phyloP scores from a whole-genome alignment of 2,113 vertebrate genomes.

The Rutilus rutilus region DNA sequence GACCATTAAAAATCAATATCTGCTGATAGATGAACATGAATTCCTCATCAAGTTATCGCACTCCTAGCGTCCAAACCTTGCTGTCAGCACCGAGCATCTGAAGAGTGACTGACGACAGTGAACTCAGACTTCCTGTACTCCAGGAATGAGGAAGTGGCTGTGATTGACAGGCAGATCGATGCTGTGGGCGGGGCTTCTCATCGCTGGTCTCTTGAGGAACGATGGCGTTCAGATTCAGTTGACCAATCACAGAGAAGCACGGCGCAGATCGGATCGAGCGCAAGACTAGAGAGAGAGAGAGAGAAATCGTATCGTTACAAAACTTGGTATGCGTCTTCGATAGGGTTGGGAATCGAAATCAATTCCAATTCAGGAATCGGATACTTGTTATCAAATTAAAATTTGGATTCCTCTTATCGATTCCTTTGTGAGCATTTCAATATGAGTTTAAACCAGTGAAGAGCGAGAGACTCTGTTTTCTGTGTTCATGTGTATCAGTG shows the following conservation, averaged over 20 bases:
- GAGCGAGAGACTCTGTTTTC: too few species aligned
- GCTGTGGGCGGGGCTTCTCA: neutral
- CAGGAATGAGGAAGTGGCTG: slow-evolving; percentile 69
- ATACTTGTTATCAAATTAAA: too few species aligned
- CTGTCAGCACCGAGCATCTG: slow-evolving; percentile 39
- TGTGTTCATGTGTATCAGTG: too few species aligned
- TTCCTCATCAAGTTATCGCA: slow-evolving; percentile 47
- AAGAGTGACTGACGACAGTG: slow-evolving; percentile 30
- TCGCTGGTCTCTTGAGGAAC: slow-evolving; percentile 37
- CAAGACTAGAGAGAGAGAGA: slow-evolving; percentile 47
- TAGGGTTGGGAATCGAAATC: too few species aligned
- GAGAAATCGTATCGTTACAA: neutral
- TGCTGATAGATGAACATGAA: neutral
- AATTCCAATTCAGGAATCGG: too few species aligned
- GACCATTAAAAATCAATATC: too few species aligned
- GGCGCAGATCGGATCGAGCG: slow-evolving; percentile 76
- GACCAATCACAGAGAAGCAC: slow-evolving; percentile 63
- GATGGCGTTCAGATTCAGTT: neutral
- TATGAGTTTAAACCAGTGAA: too few species aligned
- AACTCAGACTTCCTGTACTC: slow-evolving; percentile 71
- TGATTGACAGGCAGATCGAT: neutral
- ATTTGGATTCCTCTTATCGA: too few species aligned
- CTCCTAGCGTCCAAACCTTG: slow-evolving; percentile 72
- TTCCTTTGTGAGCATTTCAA: too few species aligned
- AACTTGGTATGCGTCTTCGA: too few species aligned